Conservation (phyloP, 2,113 vertebrate species). For the Fregetta grallaria region DNA sequence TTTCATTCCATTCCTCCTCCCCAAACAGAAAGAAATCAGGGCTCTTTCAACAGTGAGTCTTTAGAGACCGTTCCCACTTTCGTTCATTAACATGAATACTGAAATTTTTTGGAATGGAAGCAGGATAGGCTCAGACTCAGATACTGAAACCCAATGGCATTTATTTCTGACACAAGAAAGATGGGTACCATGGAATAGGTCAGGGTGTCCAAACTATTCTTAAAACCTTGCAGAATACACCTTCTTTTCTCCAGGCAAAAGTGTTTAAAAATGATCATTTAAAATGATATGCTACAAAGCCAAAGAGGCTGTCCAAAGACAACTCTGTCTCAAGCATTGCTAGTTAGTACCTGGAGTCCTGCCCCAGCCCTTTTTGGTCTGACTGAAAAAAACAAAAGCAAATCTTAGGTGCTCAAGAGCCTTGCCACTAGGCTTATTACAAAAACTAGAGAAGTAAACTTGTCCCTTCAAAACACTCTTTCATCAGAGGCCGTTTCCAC, state of each 20-base stretch:
- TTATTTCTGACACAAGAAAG: background rate
- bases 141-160: background rate
- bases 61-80: background rate
- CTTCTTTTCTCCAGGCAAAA: background rate
- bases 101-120: background rate
- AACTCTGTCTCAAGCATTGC: background rate
- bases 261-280: background rate
- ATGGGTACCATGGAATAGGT: accelerated
- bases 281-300: background rate
- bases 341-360: background rate
- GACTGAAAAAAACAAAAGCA: background rate
- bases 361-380: background rate
- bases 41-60: background rate
- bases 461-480: conserved; percentile 9
- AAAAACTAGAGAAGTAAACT: background rate
- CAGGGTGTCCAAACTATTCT: background rate
- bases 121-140: background rate
- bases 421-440: background rate
- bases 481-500: background rate
- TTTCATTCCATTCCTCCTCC: background rate
- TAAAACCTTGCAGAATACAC: background rate
- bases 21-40: background rate
- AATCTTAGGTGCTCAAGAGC: background rate
- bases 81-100: background rate
- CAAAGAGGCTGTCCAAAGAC: background rate